phyloP scores from a whole-genome alignment of 2,797 vertebrate species.

The Schizopygopsis pylzovi region DNA sequence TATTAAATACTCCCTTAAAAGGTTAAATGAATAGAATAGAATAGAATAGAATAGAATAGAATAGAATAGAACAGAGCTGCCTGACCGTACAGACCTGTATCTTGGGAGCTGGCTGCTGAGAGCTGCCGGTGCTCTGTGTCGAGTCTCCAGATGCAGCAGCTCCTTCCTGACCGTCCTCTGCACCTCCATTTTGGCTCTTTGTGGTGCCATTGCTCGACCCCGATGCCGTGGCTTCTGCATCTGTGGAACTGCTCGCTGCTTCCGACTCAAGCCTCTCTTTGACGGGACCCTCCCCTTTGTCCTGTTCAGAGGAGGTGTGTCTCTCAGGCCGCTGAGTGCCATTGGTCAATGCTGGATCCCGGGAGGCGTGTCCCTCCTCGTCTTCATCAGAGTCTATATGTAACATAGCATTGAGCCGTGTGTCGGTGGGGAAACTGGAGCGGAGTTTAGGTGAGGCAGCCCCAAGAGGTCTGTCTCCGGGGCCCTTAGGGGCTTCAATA shows the following conservation, averaged over 20 bases:
- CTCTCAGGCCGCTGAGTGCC: slow-evolving; percentile 49
- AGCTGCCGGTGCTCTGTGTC: slow-evolving; percentile 47
- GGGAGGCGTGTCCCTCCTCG: slow-evolving; percentile 81
- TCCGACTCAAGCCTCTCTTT: slow-evolving; percentile 4
- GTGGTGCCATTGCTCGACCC: slow-evolving; percentile 22
- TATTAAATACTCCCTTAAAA: background rate
- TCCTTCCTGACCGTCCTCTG: slow-evolving; percentile 54
- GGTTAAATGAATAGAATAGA: background rate
- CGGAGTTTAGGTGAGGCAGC: slow-evolving; percentile 90
- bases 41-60: background rate
- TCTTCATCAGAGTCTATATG: slow-evolving; percentile 97
- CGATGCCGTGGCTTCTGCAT: background rate
- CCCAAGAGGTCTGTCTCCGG: slow-evolving; percentile 74
- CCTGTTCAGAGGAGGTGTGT: slow-evolving; percentile 25
- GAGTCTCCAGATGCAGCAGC: slow-evolving; percentile 53
- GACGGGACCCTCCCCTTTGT: background rate
- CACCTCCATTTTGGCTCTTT: slow-evolving; percentile 35
- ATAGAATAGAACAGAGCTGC: background rate
- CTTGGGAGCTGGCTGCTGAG: slow-evolving; percentile 42
- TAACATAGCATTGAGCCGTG: slow-evolving; percentile 93
- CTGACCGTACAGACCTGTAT: slow-evolving; percentile 46
- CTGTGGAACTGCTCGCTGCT: background rate
- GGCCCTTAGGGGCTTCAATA: slow-evolving; percentile 76
- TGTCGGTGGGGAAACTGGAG: slow-evolving; percentile 96
- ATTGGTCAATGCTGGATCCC: slow-evolving; percentile 73